These are phyloP conservation scores for Pluvianellus socialis DNA, from an alignment of 2,113 vertebrate species.

Conservation along the genomic window DNA sequence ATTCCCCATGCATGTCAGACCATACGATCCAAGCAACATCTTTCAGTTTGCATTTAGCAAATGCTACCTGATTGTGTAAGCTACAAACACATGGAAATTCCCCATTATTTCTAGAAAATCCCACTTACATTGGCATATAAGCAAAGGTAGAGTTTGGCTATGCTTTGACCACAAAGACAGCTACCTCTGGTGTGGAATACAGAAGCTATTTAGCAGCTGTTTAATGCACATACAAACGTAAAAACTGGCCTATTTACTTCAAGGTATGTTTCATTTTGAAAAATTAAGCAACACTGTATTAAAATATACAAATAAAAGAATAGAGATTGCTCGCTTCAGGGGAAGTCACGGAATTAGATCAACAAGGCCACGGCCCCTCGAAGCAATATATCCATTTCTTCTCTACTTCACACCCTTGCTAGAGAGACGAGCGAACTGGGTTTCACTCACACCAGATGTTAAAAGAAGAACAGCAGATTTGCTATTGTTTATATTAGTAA, in stretches of 20 bases:
- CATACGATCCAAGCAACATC: rapidly evolving
- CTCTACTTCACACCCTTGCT: not conserved
- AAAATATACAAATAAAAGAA: not conserved
- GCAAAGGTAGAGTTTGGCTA: not conserved
- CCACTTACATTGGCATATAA: not conserved
- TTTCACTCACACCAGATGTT: not conserved
- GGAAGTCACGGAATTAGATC: not conserved
- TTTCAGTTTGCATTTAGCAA: not conserved
- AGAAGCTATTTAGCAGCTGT: not conserved
- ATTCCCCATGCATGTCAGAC: not conserved
- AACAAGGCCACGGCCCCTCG: not conserved
- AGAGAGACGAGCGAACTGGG: not conserved
- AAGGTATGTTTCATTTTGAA: not conserved
- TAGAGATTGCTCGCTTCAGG: not conserved
- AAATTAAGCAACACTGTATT: not conserved
- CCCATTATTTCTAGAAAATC: not conserved
- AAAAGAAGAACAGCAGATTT: not conserved
- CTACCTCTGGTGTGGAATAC: not conserved
- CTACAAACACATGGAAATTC: not conserved
- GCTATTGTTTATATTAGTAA: not conserved
- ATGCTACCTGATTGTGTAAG: not conserved
- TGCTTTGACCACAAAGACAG: not conserved
- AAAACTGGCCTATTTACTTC: not conserved
- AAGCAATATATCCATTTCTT: not conserved
- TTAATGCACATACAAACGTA: not conserved